These are phyloP conservation scores for Lycocerus yunnanus DNA, from an alignment of 2,888 invertebrate species.

Conservation along the genomic window DNA sequence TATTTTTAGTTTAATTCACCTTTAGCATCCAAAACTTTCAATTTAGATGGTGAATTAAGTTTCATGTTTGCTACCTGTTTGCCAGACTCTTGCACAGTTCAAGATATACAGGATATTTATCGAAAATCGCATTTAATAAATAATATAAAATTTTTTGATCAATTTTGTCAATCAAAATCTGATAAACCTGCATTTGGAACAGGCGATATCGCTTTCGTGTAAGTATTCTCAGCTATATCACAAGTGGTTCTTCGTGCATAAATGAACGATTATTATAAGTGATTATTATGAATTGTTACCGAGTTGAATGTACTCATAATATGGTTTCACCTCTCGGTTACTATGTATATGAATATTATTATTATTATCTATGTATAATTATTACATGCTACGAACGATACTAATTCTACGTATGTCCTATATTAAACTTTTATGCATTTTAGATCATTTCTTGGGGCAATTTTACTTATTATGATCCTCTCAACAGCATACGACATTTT, in stretches of 20 bases:
- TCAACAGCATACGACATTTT: slow-evolving; percentile 34
- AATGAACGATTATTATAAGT: too few relatives aligned
- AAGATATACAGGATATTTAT: slow-evolving; percentile 8
- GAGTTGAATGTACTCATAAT: too few relatives aligned
- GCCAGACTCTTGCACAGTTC: slow-evolving; percentile 17
- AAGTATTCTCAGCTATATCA: neutral
- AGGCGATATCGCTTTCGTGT: slow-evolving; percentile 15
- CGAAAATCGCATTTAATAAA: neutral
- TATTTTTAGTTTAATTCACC: neutral
- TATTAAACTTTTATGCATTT: neutral
- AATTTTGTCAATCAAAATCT: neutral
- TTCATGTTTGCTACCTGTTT: slow-evolving; percentile 19
- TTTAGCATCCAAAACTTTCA: neutral
- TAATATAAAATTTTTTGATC: slow-evolving; percentile 1
- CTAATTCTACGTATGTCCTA: neutral
- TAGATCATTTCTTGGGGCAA: slow-evolving; percentile 11
- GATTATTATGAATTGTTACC: too few relatives aligned
- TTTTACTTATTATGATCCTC: slow-evolving; percentile 23
- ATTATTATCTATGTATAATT: too few relatives aligned
- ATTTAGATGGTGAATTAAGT: neutral
- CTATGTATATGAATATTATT: too few relatives aligned
- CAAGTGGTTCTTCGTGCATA: too few relatives aligned
- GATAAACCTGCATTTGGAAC: neutral
- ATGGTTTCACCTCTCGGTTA: too few relatives aligned
- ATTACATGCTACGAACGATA: too few relatives aligned